Percentiles rank a stretch among this genome's conserved stretches.
phyloP scores from a whole-genome alignment of 2,113 vertebrate species.

The Cepphus grylle region DNA sequence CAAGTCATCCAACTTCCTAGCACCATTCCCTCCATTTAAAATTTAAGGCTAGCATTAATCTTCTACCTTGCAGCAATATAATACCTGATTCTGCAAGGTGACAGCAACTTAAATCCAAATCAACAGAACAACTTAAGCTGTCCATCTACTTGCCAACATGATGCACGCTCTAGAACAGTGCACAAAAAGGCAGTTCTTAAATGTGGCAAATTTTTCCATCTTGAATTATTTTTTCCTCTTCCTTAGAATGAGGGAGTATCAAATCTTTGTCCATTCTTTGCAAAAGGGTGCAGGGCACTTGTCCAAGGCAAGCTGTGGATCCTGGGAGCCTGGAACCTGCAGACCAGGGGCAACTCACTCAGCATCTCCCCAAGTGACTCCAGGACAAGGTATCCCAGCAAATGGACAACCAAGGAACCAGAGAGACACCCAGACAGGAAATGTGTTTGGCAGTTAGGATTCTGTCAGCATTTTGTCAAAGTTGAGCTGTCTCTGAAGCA shows the following conservation, averaged over 20 bases:
- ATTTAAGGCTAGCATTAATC: not conserved
- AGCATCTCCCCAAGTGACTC: not conserved
- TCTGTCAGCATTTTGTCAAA: not conserved
- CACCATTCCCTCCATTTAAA: not conserved
- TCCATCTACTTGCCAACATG: not conserved
- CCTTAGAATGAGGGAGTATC: not conserved
- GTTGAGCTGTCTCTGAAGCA: not conserved
- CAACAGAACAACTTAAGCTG: not conserved
- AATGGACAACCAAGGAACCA: not conserved
- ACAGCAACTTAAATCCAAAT: not conserved
- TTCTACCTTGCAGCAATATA: not conserved
- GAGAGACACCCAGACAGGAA: not conserved
- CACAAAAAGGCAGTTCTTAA: not conserved
- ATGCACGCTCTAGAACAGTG: not conserved
- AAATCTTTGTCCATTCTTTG: not conserved
- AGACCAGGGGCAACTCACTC: not conserved
- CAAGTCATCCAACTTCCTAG: not conserved
- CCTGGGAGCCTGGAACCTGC: not conserved
- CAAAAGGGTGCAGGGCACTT: not conserved
- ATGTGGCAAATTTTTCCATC: not conserved
- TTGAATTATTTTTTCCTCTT: not conserved
- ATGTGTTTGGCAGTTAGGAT: not conserved
- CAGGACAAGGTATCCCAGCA: not conserved
- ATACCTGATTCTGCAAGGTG: not conserved
- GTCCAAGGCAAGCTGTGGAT: not conserved